These are phyloP conservation scores for Pristionchus pacificus DNA, from an alignment of 1,140 invertebrate genomes.

Conservation along the genomic window DNA sequence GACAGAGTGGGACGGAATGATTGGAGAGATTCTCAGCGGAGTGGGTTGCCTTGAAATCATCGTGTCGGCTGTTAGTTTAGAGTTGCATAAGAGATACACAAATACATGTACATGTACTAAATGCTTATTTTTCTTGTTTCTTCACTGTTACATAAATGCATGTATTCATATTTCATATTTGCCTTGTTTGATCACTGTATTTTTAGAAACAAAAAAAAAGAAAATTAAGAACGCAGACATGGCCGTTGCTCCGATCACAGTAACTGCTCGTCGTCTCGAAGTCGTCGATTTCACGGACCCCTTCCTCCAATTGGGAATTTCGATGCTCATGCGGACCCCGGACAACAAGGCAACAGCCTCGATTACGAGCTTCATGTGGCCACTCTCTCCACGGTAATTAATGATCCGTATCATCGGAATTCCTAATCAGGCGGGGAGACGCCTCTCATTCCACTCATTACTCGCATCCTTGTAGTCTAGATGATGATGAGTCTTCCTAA, in stretches of 20 bases:
- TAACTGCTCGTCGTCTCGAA: slow-evolving; percentile 81
- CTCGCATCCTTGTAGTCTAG: slow-evolving; percentile 64
- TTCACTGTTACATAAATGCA: too few species aligned
- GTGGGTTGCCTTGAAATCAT: slow-evolving; percentile 57
- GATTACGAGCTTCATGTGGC: slow-evolving; percentile 33
- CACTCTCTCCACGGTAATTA: slow-evolving; percentile 24
- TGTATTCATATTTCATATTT: too few species aligned
- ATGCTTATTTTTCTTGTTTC: too few species aligned
- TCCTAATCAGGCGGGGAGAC: too few species aligned
- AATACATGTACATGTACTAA: too few species aligned
- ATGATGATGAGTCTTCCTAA: too few species aligned
- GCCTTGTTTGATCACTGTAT: too few species aligned
- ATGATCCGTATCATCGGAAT: slow-evolving; percentile 63
- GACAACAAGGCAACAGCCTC: slow-evolving; percentile 60
- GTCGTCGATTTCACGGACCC: slow-evolving; percentile 89
- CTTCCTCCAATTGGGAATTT: slow-evolving; percentile 73
- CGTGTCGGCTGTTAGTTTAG: neutral
- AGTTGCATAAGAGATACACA: too few species aligned
- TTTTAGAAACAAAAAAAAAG: neutral
- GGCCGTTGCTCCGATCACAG: slow-evolving; percentile 84
- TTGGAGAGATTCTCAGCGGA: slow-evolving; percentile 76
- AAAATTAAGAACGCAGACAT: slow-evolving; percentile 75
- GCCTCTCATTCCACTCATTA: too few species aligned
- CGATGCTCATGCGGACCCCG: slow-evolving; percentile 57
- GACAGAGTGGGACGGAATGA: slow-evolving; percentile 78